Conservation (phyloP, 2,113 vertebrate genomes). For the Steatornis caripensis region DNA sequence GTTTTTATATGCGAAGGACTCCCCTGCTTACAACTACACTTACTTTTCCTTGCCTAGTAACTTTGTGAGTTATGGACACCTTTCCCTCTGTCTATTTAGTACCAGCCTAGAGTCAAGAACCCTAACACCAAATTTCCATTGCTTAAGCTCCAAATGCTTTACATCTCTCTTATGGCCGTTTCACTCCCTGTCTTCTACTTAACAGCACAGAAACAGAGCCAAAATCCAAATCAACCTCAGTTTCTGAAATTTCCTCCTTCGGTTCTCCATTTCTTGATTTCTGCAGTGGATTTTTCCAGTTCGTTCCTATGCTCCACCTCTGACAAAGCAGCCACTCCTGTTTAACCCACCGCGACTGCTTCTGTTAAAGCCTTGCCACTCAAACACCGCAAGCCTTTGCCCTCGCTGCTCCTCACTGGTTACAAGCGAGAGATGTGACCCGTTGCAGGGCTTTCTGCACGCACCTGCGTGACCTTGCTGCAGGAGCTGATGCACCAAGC, state of each 20-base stretch:
- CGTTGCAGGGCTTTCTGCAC: background rate
- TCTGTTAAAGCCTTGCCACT: background rate
- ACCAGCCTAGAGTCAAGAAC: background rate
- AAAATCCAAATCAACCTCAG: background rate
- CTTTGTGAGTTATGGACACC: background rate
- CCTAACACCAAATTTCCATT: background rate
- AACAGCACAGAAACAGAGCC: background rate
- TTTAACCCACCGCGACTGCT: background rate
- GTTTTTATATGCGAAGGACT: background rate
- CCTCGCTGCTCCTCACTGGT: background rate
- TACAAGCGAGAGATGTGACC: background rate
- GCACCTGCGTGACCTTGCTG: background rate
- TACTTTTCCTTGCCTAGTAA: background rate
- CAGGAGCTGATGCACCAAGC: background rate
- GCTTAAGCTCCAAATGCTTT: background rate
- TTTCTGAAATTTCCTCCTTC: background rate
- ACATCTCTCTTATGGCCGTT: background rate
- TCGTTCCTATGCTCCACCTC: background rate
- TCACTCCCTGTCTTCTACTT: background rate
- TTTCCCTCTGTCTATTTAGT: background rate
- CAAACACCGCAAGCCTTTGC: background rate
- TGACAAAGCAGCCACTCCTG: background rate
- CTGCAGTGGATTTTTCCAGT: background rate
- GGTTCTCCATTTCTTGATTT: background rate
- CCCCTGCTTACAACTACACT: background rate